These are phyloP conservation scores for Cyclura pinguis DNA, from an alignment of 2,797 vertebrate species.

Conservation along the genomic window DNA sequence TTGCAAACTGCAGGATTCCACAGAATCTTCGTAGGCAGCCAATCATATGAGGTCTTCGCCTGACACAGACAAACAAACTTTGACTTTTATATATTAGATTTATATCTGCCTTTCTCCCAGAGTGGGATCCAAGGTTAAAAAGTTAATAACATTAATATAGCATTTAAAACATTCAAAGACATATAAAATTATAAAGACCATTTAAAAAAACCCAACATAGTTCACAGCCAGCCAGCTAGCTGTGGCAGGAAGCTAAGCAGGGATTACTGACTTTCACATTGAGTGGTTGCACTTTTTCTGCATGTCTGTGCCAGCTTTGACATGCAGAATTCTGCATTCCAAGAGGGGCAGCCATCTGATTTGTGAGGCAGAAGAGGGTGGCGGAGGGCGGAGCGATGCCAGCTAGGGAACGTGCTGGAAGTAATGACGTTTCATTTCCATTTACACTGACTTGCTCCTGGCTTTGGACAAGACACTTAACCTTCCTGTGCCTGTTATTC, in stretches of 20 bases:
- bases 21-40: no score
- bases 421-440: constrained; percentile 21
- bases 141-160: no score
- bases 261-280: background rate
- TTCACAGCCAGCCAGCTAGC: background rate
- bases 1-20: no score
- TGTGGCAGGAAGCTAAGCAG: background rate
- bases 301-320: background rate
- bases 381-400: background rate
- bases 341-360: accelerated
- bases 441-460: constrained; percentile 26
- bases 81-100: no score
- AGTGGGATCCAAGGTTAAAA: no score
- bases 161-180: no score
- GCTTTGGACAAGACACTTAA: constrained; percentile 46
- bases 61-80: no score
- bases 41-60: no score
- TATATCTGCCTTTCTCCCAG: no score
- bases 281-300: background rate
- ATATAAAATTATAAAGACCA: no score
- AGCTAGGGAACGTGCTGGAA: constrained; percentile 12
- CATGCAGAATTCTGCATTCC: constrained; percentile 17
- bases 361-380: background rate
- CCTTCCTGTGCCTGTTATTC: constrained; percentile 46
- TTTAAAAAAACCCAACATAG: background rate